These are phyloP conservation scores for Oxyruncus cristatus DNA, from an alignment of 2,113 vertebrate species.

Conservation along the genomic window DNA sequence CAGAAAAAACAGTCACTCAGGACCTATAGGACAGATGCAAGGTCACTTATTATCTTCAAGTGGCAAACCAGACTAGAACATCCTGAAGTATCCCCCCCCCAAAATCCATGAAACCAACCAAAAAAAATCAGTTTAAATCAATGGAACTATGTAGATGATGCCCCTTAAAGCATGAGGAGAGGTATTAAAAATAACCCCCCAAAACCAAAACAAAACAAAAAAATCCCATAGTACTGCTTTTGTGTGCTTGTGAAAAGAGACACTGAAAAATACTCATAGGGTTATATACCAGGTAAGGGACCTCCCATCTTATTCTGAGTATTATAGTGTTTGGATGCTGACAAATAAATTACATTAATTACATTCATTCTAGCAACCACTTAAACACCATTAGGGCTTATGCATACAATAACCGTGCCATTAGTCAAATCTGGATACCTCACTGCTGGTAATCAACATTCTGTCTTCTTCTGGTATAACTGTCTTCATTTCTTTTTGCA, in stretches of 20 bases:
- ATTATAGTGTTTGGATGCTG: conserved; percentile 39
- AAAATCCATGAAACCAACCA: not conserved
- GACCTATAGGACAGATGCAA: not conserved
- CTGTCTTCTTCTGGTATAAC: not conserved
- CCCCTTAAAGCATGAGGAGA: not conserved
- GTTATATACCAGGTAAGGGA: not conserved
- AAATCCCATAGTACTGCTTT: not conserved
- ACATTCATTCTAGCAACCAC: conserved; percentile 48
- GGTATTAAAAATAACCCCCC: not conserved
- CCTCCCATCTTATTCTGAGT: not conserved
- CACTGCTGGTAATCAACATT: conserved; percentile 19
- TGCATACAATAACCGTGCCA: conserved; percentile 50
- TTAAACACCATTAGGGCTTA: conserved; percentile 54
- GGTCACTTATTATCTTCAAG: not conserved
- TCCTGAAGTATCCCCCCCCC: not conserved
- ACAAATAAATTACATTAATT: conserved; percentile 62
- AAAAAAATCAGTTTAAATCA: not conserved
- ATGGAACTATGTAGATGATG: not conserved
- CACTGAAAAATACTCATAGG: not conserved
- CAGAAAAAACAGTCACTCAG: not conserved
- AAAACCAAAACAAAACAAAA: not conserved
- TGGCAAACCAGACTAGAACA: not conserved
- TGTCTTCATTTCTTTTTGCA: conserved; percentile 21
- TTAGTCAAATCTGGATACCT: conserved; percentile 56
- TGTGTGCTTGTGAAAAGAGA: not conserved